Evolutionary conservation across 2,888 invertebrate species (phyloP), one percentile per base, ranked within the genome.

Genomic region (Drosophila leonis): DNA sequence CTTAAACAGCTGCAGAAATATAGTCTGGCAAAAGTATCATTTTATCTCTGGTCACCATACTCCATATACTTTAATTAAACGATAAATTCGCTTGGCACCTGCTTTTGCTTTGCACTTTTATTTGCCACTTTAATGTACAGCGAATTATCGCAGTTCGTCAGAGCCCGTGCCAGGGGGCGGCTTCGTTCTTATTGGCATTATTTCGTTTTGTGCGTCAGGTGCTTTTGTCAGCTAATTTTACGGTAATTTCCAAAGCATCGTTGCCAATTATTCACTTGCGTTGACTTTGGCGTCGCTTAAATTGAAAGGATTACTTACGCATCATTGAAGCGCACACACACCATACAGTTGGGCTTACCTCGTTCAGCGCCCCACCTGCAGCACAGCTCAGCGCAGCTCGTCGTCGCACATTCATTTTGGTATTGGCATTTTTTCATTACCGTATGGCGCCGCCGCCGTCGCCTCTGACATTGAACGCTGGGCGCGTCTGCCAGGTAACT

Each of bases 231-330:
- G 86, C 89, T 86, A 88, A 90, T 90, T 86, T 86, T 86, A 90
- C 90, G 90, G 84, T 79, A 86, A 88, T 83, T 90, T 90, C 71
- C 81, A 83, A 78, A 77, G 88, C 86, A 83, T 83, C 79, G 88
- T 65, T 75, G 83, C 80, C 87, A 88, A 90, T 87, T 90, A 87
- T 90, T 88, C 86, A 88, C 75, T 80, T 85, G 90, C 70, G 73
- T 73, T 86, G 82, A 80, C 71, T 78, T 61, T 74, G 83, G 66
- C 68, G 65, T 80, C 77, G 83, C 70, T 89, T 80, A 77, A 90
- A 90, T 88, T 86, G 84, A 88, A 86, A 74, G 87, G 90, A 87
- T 87, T 87, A 90, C 76, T 82, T 78, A 80, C 90, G 71, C 88
- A 74, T 75, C 81, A 86, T 57, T 86, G 82, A 57, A 78, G 74